Evolutionary conservation across 2,888 invertebrate species (phyloP).

Genomic region (Leptopilina drosophilae): DNA sequence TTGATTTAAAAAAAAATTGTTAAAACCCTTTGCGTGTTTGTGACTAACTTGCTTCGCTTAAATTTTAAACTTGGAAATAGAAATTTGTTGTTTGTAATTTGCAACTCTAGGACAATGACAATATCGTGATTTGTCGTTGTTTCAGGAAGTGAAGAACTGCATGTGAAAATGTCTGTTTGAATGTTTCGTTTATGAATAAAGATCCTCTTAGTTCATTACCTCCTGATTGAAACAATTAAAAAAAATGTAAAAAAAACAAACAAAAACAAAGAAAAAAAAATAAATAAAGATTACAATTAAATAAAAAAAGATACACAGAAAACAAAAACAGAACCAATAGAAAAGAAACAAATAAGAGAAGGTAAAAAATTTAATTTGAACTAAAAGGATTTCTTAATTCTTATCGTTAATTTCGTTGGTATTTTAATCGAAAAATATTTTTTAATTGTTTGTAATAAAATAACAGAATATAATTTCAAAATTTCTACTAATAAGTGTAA

Average conservation of each 20-base stretch:
- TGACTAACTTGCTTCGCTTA: slow-evolving; percentile 10
- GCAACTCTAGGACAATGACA: slow-evolving; percentile 19
- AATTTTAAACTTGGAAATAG: slow-evolving; percentile 40
- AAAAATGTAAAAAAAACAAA: not conserved
- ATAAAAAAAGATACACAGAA: too few species aligned
- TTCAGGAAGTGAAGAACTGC: slow-evolving; percentile 55
- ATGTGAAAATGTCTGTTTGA: slow-evolving; percentile 60
- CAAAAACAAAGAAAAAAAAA: not conserved
- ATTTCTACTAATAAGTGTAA: too few species aligned
- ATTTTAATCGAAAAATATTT: too few species aligned
- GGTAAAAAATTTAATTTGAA: too few species aligned
- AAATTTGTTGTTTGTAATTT: slow-evolving; percentile 47
- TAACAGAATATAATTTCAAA: too few species aligned
- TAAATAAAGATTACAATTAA: too few species aligned
- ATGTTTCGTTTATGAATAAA: slow-evolving; percentile 38
- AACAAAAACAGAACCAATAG: too few species aligned
- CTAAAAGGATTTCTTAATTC: too few species aligned
- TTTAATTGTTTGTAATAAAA: too few species aligned
- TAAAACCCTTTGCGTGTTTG: slow-evolving; percentile 23
- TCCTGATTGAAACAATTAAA: not conserved
- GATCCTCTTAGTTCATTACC: slow-evolving; percentile 1
- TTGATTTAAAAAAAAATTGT: not conserved
- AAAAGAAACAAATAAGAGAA: too few species aligned
- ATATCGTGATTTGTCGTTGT: slow-evolving; percentile 42
- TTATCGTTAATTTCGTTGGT: too few species aligned